Conservation (phyloP, 2,113 vertebrate genomes). For the Daphoenositta chrysoptera region DNA sequence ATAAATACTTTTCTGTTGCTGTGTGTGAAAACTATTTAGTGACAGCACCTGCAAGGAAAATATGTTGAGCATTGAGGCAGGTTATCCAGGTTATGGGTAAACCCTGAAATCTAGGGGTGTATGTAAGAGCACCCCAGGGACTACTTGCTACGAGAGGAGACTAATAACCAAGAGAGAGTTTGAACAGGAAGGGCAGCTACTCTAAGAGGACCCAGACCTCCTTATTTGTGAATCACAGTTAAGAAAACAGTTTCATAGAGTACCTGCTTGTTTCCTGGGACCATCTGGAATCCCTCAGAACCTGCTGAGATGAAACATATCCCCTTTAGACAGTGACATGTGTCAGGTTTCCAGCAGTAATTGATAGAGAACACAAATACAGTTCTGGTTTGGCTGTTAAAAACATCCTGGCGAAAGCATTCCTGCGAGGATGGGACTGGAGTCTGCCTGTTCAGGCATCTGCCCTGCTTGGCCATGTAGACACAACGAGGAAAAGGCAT, state of each 20-base stretch:
- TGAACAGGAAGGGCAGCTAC: neutral
- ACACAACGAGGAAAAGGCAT: neutral
- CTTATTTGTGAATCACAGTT: neutral
- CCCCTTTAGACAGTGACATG: neutral
- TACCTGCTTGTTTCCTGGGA: neutral
- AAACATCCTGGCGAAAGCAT: neutral
- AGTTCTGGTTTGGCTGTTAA: neutral
- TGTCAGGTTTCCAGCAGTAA: slow-evolving; percentile 2
- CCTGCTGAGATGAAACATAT: neutral
- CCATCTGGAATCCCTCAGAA: slow-evolving; percentile 32
- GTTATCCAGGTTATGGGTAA: neutral
- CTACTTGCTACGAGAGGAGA: neutral
- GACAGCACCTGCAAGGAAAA: neutral
- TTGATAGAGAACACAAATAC: neutral
- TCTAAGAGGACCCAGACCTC: neutral
- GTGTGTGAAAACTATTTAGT: neutral
- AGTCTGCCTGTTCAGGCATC: neutral
- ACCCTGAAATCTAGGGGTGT: neutral
- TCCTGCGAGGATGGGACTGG: neutral
- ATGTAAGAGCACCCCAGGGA: neutral
- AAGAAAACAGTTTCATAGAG: neutral
- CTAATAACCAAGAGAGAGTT: neutral
- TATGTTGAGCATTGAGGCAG: neutral
- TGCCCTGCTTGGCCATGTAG: neutral
- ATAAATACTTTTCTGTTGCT: neutral